These are phyloP conservation scores for Pristionchus japonicus DNA, from an alignment of 2,888 invertebrate genomes.

Conservation along the genomic window DNA sequence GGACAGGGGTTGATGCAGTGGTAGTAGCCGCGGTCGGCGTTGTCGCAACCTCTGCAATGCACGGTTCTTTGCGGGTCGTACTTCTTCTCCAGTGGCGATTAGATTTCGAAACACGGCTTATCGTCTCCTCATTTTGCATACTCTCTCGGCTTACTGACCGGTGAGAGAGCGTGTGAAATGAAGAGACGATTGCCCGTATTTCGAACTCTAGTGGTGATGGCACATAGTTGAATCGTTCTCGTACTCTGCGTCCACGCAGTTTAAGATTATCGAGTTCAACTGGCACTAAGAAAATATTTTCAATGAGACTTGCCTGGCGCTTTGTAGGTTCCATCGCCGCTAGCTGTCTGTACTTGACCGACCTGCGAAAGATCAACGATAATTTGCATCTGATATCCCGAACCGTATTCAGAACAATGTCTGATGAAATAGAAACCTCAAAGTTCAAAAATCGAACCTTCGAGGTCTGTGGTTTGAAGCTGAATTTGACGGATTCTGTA, in stretches of 20 bases:
- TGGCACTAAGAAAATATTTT: not conserved
- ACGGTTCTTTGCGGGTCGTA: too few relatives aligned
- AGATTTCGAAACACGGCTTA: too few relatives aligned
- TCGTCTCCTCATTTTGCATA: too few relatives aligned
- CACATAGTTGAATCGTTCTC: too few relatives aligned
- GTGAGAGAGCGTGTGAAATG: too few relatives aligned
- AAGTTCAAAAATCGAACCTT: not conserved
- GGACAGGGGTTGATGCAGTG: not conserved
- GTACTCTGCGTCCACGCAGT: too few relatives aligned
- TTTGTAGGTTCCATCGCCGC: not conserved
- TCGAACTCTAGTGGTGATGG: too few relatives aligned
- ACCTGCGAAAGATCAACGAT: slow-evolving; percentile 1
- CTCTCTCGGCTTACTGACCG: too few relatives aligned
- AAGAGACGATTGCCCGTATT: too few relatives aligned
- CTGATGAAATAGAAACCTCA: not conserved
- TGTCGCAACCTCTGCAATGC: not conserved
- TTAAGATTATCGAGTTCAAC: not conserved
- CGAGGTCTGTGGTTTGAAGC: not conserved
- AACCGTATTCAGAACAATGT: too few relatives aligned
- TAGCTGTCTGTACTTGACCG: not conserved
- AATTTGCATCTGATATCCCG: too few relatives aligned
- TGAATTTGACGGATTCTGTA: not conserved
- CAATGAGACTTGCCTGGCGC: not conserved
- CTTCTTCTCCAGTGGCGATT: too few relatives aligned
- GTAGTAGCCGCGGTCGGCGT: not conserved